These are phyloP conservation scores for Metopolophium dirhodum DNA, from an alignment of 1,140 invertebrate genomes.

Conservation along the genomic window DNA sequence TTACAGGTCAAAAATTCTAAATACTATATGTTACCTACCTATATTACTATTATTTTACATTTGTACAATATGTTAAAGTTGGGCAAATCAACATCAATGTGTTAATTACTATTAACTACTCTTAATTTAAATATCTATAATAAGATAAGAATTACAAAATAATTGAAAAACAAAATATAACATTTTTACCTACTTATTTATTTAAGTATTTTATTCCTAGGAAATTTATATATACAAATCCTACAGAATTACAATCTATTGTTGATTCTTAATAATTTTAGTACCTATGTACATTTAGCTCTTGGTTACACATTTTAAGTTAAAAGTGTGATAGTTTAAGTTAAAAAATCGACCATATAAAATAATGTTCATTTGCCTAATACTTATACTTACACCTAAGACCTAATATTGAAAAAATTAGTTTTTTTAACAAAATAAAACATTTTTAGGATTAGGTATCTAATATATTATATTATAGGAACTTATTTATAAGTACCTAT, in stretches of 20 bases:
- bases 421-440: background rate
- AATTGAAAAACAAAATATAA: background rate
- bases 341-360: too few relatives aligned
- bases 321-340: too few relatives aligned
- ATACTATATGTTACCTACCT: background rate
- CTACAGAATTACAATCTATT: too few relatives aligned
- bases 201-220: background rate
- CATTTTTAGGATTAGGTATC: background rate
- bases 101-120: background rate
- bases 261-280: too few relatives aligned
- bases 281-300: too few relatives aligned
- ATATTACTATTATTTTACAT: too few relatives aligned
- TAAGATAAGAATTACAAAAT: background rate
- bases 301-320: too few relatives aligned
- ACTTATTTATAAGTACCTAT: background rate
- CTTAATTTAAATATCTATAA: background rate
- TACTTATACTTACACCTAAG: too few relatives aligned
- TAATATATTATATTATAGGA: background rate
- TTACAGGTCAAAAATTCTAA: background rate
- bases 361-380: too few relatives aligned
- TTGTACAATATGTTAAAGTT: background rate
- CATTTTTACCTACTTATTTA: background rate
- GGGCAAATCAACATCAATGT: background rate
- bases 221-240: background rate
- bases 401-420: too few relatives aligned